phyloP scores from a whole-genome alignment of 2,888 invertebrate genomes.

The Chirona hameri region DNA sequence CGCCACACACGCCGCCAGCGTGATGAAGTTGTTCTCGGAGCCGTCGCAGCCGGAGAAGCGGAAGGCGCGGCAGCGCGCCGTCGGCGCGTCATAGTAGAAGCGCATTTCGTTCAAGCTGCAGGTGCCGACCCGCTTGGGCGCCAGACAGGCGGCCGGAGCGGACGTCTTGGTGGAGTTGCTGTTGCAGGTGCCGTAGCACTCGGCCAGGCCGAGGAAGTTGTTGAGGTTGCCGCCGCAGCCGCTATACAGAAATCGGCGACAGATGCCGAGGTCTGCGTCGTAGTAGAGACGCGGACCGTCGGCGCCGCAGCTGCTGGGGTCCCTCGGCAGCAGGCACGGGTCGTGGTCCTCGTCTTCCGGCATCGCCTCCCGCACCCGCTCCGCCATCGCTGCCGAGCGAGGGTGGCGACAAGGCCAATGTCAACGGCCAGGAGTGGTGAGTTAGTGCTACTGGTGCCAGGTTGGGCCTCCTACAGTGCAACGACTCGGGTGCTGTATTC shows the following conservation, averaged over 20 bases:
- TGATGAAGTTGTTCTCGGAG: background rate
- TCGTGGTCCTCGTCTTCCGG: constrained; percentile 12
- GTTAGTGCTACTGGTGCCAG: too few species aligned
- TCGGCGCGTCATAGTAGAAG: background rate
- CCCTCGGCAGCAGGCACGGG: constrained; percentile 37
- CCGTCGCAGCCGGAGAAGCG: constrained; percentile 25
- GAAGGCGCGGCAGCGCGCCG: background rate
- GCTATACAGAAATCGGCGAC: constrained; percentile 50
- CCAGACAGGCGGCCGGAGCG: background rate
- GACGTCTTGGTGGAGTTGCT: background rate
- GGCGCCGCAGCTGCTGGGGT: constrained; percentile 43
- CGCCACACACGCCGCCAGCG: background rate
- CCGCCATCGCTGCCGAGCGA: background rate
- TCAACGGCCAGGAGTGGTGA: too few species aligned
- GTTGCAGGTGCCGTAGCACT: background rate
- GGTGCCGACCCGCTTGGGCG: background rate
- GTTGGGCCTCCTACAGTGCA: too few species aligned
- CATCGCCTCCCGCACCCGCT: constrained; percentile 9
- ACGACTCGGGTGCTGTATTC: too few species aligned
- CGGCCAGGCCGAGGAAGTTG: background rate
- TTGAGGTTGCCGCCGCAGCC: constrained; percentile 51
- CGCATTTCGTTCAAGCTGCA: background rate
- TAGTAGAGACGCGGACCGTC: constrained; percentile 33
- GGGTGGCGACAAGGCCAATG: too few species aligned
- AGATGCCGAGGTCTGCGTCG: constrained; percentile 40